Evolutionary conservation across 2,797 vertebrate species (phyloP), one percentile per base, ranked within the genome.

Genomic region (Salmo trutta): DNA sequence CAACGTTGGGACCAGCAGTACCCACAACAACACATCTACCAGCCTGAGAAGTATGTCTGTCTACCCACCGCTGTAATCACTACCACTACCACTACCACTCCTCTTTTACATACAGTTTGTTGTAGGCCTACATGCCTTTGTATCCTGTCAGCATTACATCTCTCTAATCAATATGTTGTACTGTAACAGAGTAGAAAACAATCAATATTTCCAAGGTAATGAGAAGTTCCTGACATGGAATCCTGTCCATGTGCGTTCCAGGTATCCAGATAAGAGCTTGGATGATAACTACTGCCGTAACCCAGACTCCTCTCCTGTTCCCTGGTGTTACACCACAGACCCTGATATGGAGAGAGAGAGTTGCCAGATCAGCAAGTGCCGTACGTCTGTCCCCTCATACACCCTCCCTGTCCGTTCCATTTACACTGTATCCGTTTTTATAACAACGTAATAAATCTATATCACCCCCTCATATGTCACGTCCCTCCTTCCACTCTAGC

Each of bases 221-320:
- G n/a, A 62, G n/a, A 21, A 62, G 59, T 24, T 62, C 59, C 16
- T 62, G 10, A 8, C 12, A 21, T 62, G n/a, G 59, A 62, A 53
- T 31, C 8, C 27, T 73, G 71, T 73, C 0, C 4, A 17, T 21
- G 12, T 84, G 19, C 78, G 75, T 78, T 41, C 6, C 85, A 99
- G 98, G 87, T 99, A 98, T 86, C 96, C 96, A 0, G 97, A 99
- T 85, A 98, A 96, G 89, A 95, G 94, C 73, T 88, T 99, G 80
- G 96, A 97, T 4, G 96, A 99, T 88, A 99, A 99, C 91, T 99
- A 98, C 83, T 99, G 98, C 79, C 97, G 98, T 70, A 99, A 99
- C 79, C 98, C 98, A 0, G 98, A 99, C 17, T 94, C 96, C 67
- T 99, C 98, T 0, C 96, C 97, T 0, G 91, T 95, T 54, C 97